Evolutionary conservation across 2,113 vertebrate species (phyloP).

Genomic region (Albula goreensis): DNA sequence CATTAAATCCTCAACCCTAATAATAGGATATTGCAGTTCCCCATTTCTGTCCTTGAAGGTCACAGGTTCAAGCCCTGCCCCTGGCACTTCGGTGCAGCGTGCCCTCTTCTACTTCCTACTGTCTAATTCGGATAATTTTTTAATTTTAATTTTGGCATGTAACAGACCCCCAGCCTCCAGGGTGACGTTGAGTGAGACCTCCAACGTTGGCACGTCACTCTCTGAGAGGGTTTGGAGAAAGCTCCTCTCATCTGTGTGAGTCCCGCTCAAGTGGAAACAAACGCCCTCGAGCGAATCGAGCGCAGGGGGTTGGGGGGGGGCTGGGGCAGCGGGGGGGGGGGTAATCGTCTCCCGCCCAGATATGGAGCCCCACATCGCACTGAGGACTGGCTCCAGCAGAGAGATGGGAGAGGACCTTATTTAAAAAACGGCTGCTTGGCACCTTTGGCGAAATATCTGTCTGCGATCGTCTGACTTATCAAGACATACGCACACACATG

Average conservation of each 20-base stretch:
- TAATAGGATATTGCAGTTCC: too few species aligned
- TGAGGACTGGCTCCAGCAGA: not conserved
- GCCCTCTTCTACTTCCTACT: too few species aligned
- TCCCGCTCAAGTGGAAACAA: not conserved
- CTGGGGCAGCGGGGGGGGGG: not conserved
- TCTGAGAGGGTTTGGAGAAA: not conserved
- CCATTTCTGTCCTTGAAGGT: too few species aligned
- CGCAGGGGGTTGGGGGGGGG: not conserved
- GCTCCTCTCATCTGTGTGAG: not conserved
- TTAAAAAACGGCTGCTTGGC: not conserved
- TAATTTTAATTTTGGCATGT: too few species aligned
- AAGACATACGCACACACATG: not conserved
- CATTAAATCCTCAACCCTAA: too few species aligned
- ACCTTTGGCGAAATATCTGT: too few species aligned
- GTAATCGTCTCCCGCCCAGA: too few species aligned
- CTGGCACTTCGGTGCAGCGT: too few species aligned
- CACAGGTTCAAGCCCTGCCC: too few species aligned
- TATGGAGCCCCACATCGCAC: not conserved
- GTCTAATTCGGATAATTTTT: too few species aligned
- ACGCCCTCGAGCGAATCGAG: not conserved
- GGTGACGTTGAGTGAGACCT: not conserved
- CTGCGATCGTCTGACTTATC: too few species aligned
- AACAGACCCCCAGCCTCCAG: not conserved
- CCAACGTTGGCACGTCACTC: not conserved
- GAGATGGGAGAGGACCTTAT: not conserved